Base-by-base conservation (phyloP, 53 echinoderm and acorn worm species). In the Stichopus horrens region DNA sequence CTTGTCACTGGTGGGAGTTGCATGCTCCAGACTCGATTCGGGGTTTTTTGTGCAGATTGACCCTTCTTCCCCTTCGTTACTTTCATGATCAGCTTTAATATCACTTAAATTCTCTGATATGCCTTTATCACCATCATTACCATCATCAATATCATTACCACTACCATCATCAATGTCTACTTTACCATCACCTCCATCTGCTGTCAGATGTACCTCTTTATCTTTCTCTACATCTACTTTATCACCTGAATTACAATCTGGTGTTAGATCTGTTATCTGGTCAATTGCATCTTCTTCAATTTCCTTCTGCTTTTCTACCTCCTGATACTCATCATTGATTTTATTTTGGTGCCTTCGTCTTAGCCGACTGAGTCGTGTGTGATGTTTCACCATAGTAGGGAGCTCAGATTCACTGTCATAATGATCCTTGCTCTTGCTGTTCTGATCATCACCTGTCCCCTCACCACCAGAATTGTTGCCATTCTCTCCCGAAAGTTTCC, bases 1-100 rank as follows among this genome's bases (percentile, higher is more conserved):
- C 54, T 75, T 22, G 37, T 91, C 91, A 84, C 88, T 91, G 68
- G 89, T 82, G 11, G 71, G 82, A 74, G 83, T 82, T 60, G 89
- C 90, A 77, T 74, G 71, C 55, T 93, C 93, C 22, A 83, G 60
- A 51, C 10, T 52, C 59, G 74, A 87, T 60, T 86, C 87, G 10
- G 19, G 58, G 88, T 77, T 21, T 56, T 56, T 84, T 37, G 23
- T 14, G 22, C 56, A 71, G n/a, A 71, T 71, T 11, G 71, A 18
- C 19, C 14, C 18, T 20, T 71, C 71, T 18, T 71, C 71, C 71
- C 71, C 71, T 71, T 71, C 71, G 7, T 16, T 71, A 16, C 5
- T 71, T 16, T 13, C 71, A 71, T 71, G 18, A 7, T 20, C 71
- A 9, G 11, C 11, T 59, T 9, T 11, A 59, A 11, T 59, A 59